Evolutionary conservation across 2,888 invertebrate genomes (phyloP).

Genomic region (Nipponacmea schrenckii): DNA sequence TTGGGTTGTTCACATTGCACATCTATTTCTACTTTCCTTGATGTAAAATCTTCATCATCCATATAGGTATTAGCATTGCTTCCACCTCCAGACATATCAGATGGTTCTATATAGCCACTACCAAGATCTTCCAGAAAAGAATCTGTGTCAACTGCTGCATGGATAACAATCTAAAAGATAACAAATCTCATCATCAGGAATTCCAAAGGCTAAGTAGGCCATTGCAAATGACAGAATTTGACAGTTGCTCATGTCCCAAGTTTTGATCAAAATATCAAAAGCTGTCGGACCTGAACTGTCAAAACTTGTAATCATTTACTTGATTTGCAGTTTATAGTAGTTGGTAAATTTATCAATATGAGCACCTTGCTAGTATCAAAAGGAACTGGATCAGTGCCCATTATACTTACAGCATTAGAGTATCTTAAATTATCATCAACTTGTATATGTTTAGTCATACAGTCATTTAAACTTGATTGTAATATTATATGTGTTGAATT

Average conservation of each 20-base stretch:
- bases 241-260: too few relatives aligned
- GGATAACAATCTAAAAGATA: conserved; percentile 45
- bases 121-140: conserved; percentile 36
- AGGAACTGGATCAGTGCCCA: too few relatives aligned
- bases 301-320: too few relatives aligned
- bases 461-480: conserved; percentile 49
- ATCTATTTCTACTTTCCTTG: conserved; percentile 31
- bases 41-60: conserved; percentile 53
- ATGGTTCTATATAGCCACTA: conserved; percentile 39
- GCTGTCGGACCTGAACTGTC: too few relatives aligned
- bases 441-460: conserved; percentile 52
- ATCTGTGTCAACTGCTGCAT: conserved; percentile 26
- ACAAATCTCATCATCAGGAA: background rate
- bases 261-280: too few relatives aligned
- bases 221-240: too few relatives aligned
- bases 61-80: conserved; percentile 30
- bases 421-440: conserved; percentile 46
- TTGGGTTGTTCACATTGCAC: conserved; percentile 33
- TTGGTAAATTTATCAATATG: too few relatives aligned
- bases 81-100: conserved; percentile 36
- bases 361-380: too few relatives aligned
- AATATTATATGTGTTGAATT: conserved; percentile 63
- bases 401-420: conserved; percentile 57
- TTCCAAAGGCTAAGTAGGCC: too few relatives aligned
- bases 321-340: too few relatives aligned